Conservation (phyloP, 1,140 invertebrate species). For the Ceratosolen fusciceps region DNA sequence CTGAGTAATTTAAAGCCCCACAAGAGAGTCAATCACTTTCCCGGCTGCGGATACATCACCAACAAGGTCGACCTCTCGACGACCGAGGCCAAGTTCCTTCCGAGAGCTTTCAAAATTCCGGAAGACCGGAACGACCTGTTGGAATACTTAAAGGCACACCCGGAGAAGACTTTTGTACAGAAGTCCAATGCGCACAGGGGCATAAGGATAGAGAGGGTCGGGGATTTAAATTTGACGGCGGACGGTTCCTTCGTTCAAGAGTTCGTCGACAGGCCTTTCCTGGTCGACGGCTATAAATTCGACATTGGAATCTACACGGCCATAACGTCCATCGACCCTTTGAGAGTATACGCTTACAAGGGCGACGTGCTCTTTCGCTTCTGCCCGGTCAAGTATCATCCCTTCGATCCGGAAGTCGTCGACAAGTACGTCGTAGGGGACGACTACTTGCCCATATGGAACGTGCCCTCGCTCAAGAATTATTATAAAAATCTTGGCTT, state of each 20-base stretch:
- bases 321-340: constrained; percentile 90
- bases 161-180: constrained; percentile 86
- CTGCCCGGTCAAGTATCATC: constrained; percentile 92
- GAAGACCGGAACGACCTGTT: constrained; percentile 81
- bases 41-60: constrained; percentile 94
- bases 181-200: constrained; percentile 94
- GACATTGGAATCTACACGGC: constrained; percentile 97
- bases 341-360: constrained; percentile 91
- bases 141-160: constrained; percentile 79
- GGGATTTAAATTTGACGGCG: constrained; percentile 80
- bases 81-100: constrained; percentile 82
- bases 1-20: constrained; percentile 78
- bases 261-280: constrained; percentile 86
- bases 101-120: constrained; percentile 90
- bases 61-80: constrained; percentile 94
- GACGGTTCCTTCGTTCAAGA: constrained; percentile 92
- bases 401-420: constrained; percentile 85
- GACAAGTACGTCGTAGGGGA: constrained; percentile 97
- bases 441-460: constrained; percentile 95
- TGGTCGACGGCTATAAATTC: constrained; percentile 92
- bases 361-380: constrained; percentile 93
- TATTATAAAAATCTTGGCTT: constrained; percentile 84
- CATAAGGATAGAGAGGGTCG: constrained; percentile 82
- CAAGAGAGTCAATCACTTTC: constrained; percentile 95
- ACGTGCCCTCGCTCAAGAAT: constrained; percentile 86